These are phyloP conservation scores for Genyomyrus donnyi DNA, from an alignment of 2,113 vertebrate genomes.

Conservation along the genomic window DNA sequence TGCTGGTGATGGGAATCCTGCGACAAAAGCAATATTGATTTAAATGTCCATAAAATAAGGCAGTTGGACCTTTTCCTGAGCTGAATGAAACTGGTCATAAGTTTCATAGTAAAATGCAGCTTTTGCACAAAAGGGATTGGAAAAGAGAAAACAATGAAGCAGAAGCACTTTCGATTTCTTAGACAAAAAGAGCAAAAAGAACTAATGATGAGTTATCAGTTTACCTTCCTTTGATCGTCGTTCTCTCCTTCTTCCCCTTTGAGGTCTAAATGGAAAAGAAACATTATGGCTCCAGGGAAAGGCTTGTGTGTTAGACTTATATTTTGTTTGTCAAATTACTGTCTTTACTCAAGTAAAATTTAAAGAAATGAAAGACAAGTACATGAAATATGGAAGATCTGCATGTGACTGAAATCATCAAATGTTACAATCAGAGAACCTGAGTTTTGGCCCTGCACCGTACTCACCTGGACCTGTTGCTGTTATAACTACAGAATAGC, in stretches of 20 bases:
- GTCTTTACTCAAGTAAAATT: not conserved
- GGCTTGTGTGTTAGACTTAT: not conserved
- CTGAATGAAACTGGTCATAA: no score
- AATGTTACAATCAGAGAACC: not conserved
- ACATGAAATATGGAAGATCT: not conserved
- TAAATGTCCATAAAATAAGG: not conserved
- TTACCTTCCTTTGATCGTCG: not conserved
- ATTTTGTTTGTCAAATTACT: not conserved
- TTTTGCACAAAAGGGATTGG: no score
- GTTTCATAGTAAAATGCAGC: no score
- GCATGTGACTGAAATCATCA: not conserved
- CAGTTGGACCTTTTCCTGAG: no score
- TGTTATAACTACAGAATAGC: not conserved
- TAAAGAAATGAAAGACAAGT: not conserved
- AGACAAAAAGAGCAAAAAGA: no score
- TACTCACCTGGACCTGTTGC: not conserved
- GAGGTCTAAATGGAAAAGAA: not conserved
- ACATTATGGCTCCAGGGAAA: not conserved
- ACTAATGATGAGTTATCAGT: not conserved
- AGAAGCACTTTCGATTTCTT: no score
- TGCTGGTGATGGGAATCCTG: not conserved
- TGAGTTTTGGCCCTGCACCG: not conserved
- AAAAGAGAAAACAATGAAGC: no score
- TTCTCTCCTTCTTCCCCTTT: not conserved
- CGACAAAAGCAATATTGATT: not conserved